Evolutionary conservation across 1,140 invertebrate species (phyloP).

Genomic region (Bombyx mandarina): DNA sequence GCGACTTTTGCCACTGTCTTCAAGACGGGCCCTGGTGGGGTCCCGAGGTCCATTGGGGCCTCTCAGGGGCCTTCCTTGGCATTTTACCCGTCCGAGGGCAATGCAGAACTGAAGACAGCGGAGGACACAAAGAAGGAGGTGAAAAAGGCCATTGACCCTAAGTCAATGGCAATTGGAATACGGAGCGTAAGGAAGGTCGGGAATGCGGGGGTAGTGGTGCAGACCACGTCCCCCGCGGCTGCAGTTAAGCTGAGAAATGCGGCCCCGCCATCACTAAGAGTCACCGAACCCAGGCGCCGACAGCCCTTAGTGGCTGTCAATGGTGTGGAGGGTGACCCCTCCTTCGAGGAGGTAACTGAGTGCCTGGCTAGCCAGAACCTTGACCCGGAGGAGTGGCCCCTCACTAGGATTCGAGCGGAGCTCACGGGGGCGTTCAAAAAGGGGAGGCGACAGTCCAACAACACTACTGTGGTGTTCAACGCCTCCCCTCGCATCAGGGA

Average conservation of each 20-base stretch:
- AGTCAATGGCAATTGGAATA: not conserved
- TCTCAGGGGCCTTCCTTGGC: not conserved
- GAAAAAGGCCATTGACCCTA: conserved; percentile 3
- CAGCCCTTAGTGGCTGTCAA: conserved; percentile 5
- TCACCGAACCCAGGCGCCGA: not conserved
- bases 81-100: not conserved
- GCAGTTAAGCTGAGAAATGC: conserved; percentile 2
- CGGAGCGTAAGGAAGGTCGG: conserved; percentile 5
- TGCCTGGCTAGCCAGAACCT: too few relatives aligned
- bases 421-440: too few relatives aligned
- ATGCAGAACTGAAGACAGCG: conserved; percentile 1
- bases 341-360: too few relatives aligned
- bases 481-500: conserved; percentile 4
- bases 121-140: conserved; percentile 4
- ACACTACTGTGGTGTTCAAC: conserved; percentile 9
- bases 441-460: too few relatives aligned
- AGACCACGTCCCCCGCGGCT: conserved; percentile 3
- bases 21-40: not conserved
- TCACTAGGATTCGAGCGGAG: too few relatives aligned
- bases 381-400: too few relatives aligned
- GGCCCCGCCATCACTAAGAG: conserved; percentile 3
- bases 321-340: not conserved
- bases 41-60: too few relatives aligned
- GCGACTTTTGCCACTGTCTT: not conserved
- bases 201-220: conserved; percentile 13